Base-by-base conservation (phyloP, 2,888 invertebrate genomes). In the Agonopterix heracliana region DNA sequence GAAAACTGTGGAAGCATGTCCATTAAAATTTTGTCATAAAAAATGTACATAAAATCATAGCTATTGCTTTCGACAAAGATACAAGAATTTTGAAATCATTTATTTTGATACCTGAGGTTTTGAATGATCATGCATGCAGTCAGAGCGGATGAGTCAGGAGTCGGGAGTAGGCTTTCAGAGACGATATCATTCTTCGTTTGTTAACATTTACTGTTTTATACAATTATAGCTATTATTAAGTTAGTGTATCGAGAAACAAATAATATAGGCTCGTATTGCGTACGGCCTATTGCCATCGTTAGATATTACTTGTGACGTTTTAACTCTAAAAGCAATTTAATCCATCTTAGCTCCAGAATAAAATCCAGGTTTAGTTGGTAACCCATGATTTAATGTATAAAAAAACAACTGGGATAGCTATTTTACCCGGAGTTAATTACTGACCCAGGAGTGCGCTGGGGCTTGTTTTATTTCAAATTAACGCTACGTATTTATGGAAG, bases 91-190 rank as follows among this genome's bases (percentile, higher is more conserved):
- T 70, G 74, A 74, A 75, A 73, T 70, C 65, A 63, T 81, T 86
- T 87, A 87, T 86, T 88, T 88, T 88, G 87, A 76, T 86, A 86
- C 66, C 72, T 65, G 72, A 26, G 72, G 68, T 86, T 78, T 85
- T 85, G 84, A 86, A 84, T 77, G 85, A 68, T 67, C 69, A 54
- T 52, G 50, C 55, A 71, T 59, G 66, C 54, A 62, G 63, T 59
- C 56, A 72, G 66, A 58, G 57, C 60, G 66, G 63, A 53, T 60
- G 71, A 66, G 66, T 65, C 63, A 65, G 61, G 70, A 66, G 66
- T 65, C 63, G 64, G 61, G 70, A 64, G 65, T 55, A 63, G 74
- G 73, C 60, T 63, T 26, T 65, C 54, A 64, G 60, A 49, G 62
- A 66, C 56, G 63, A n/a, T 60, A 54, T 56, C 51, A 59, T 57